Evolutionary conservation across 2,888 invertebrate species (phyloP).

Genomic region (Andricus curvator): DNA sequence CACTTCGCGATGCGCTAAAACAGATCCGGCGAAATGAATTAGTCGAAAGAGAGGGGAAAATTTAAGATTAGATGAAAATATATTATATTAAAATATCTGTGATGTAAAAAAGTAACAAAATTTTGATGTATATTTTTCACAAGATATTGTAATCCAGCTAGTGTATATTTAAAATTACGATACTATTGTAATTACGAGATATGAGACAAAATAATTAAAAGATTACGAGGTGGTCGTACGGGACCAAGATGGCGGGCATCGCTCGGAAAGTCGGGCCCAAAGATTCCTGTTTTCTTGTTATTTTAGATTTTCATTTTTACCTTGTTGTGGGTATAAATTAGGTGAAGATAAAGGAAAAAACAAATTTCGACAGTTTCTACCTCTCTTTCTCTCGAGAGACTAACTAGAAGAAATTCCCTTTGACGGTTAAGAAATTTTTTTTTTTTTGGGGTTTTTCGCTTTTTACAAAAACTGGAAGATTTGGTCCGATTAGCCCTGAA

Average conservation of each 20-base stretch:
- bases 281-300: conserved; percentile 64
- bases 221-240: conserved; percentile 69
- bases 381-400: conserved; percentile 8
- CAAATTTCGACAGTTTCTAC: conserved; percentile 20
- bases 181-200: conserved; percentile 70
- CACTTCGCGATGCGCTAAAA: conserved; percentile 67
- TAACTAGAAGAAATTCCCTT: conserved; percentile 31
- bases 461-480: conserved; percentile 64
- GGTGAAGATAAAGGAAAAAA: background rate
- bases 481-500: conserved; percentile 75
- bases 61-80: conserved; percentile 76
- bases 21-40: conserved; percentile 67
- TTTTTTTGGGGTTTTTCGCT: conserved; percentile 10
- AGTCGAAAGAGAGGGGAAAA: conserved; percentile 67
- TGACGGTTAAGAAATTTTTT: conserved; percentile 16
- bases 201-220: conserved; percentile 60
- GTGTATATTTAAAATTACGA: conserved; percentile 77
- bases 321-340: background rate
- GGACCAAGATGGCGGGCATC: conserved; percentile 76
- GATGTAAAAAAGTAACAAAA: conserved; percentile 79
- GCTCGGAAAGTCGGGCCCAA: conserved; percentile 70
- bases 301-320: conserved; percentile 39
- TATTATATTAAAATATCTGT: conserved; percentile 79
- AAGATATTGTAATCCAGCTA: conserved; percentile 78
- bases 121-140: conserved; percentile 79